Percentiles rank a stretch among this genome's conserved stretches.
Conservation (phyloP, 2,113 vertebrate species). For the Sus scrofa region DNA sequence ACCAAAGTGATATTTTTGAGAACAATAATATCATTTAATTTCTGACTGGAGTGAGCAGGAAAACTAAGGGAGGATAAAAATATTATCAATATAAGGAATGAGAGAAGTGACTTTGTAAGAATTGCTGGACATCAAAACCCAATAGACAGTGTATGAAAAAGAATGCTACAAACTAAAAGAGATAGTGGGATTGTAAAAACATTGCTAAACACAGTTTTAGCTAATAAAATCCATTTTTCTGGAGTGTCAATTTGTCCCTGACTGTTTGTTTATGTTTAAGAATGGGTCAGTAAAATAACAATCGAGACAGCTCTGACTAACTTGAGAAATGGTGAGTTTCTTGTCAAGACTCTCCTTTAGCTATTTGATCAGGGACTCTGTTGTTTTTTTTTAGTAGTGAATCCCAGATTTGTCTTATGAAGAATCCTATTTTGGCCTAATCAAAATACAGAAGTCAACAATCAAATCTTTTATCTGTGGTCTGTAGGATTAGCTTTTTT, state of each 20-base stretch:
- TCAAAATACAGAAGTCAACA: neutral
- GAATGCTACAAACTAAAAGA: neutral
- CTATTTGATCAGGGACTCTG: neutral
- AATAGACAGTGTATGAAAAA: neutral
- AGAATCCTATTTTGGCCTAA: neutral
- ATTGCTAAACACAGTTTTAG: neutral
- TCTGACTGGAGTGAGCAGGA: neutral
- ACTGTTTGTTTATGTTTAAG: neutral
- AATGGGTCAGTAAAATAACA: neutral
- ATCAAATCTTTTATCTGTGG: neutral
- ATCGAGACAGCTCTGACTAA: neutral
- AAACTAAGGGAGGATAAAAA: neutral
- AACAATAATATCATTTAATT: neutral
- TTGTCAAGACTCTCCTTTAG: neutral
- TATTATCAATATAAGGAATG: neutral
- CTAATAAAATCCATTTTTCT: slow-evolving; percentile 9
- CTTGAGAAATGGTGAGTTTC: neutral
- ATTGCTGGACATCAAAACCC: neutral
- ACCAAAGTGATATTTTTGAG: neutral
- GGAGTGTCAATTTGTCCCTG: neutral
- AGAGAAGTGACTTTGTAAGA: neutral
- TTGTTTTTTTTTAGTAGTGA: neutral
- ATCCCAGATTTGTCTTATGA: neutral
- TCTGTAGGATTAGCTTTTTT: neutral
- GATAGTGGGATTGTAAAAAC: neutral